Base-by-base conservation (phyloP, 2,888 invertebrate genomes). In the Eupithecia subfuscata region DNA sequence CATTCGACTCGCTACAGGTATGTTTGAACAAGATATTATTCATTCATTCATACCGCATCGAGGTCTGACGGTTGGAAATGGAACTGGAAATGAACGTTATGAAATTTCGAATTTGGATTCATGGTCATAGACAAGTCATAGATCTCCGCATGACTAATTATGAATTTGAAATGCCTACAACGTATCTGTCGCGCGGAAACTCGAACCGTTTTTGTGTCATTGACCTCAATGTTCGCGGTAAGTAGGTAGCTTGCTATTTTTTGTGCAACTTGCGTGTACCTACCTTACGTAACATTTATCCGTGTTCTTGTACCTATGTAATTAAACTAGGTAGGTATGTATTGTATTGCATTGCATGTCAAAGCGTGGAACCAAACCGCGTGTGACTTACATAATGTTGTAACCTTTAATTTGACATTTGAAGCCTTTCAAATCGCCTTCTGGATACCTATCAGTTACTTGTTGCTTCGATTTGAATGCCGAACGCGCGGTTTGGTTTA, bases 381-480 rank as follows among this genome's bases (percentile, higher is more conserved):
- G 82, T 80, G 79, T 82, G 81, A 81, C 86, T 92, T 92, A 91
- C 86, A 88, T 92, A 92, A 92, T 90, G 85, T 86, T 79, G 84
- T 88, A 91, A 91, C 91, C 90, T 92, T 92, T 92, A 88, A 88
- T 90, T 85, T 90, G 90, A 88, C 90, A 91, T 92, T 92, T 80
- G 88, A 86, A 88, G 89, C 87, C 88, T 90, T 89, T 88, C 87
- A 87, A 87, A 86, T 85, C 79, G 79, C 81, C 81, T 73, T 74
- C 82, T 83, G 81, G 81, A 48, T 71, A 63, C 12, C 83, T 84
- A 84, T 86, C 85, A 82, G 80, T 85, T 84, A 90, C 89, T 89
- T 90, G 90, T 90, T 89, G 90, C 88, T 87, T 84, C 83, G 65
- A 81, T 85, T 83, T 83, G 82, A 84, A 83, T 84, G 77, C 80